Conservation (phyloP, 2,797 vertebrate species). For the Alcedo quadribrachys region DNA sequence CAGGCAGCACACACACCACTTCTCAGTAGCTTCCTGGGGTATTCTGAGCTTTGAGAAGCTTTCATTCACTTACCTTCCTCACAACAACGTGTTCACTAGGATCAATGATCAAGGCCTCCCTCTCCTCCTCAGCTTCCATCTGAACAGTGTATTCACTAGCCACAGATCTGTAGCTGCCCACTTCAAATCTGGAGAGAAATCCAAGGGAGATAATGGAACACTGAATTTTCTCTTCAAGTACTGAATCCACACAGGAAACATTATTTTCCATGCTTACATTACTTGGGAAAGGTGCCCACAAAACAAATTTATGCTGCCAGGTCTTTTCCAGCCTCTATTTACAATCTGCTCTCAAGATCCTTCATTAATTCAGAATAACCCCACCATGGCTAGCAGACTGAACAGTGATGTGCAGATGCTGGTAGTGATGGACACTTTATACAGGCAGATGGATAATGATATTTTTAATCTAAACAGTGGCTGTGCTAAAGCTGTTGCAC, state of each 20-base stretch:
- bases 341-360: neutral
- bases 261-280: neutral
- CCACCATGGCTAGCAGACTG: neutral
- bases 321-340: neutral
- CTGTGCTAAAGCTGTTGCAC: neutral
- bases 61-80: conserved; percentile 78
- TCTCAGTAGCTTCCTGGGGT: neutral
- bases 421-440: neutral
- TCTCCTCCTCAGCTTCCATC: conserved; percentile 88
- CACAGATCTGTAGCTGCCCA: conserved; percentile 70
- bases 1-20: neutral
- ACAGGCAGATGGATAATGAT: neutral
- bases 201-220: neutral
- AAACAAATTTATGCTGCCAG: neutral
- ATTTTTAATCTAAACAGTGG: neutral
- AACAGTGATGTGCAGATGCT: neutral
- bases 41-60: neutral
- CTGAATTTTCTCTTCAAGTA: neutral
- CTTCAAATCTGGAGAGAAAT: conserved; percentile 68
- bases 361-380: neutral
- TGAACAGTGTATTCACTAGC: conserved; percentile 85
- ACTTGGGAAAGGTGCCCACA: neutral
- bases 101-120: conserved; percentile 85
- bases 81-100: conserved; percentile 84
- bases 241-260: neutral